Percentiles rank a stretch among this genome's conserved stretches.
Conservation (phyloP, 2,113 vertebrate species). For the Callipepla squamata region DNA sequence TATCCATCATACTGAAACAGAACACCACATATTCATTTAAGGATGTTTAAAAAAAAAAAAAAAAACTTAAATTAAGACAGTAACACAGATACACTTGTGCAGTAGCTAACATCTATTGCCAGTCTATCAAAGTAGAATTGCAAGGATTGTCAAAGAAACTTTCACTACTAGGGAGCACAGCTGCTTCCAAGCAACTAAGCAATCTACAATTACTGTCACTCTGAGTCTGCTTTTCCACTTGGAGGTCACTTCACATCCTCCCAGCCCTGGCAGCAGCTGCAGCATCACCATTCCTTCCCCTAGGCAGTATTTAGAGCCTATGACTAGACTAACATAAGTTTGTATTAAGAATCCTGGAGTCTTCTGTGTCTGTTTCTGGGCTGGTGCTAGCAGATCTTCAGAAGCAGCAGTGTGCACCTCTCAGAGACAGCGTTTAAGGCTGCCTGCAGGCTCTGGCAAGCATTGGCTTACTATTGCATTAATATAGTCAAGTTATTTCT, state of each 20-base stretch:
- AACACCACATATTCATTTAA: background rate
- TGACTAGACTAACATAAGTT: background rate
- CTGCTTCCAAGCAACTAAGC: background rate
- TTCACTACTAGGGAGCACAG: background rate
- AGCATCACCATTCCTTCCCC: background rate
- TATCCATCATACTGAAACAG: background rate
- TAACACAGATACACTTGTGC: background rate
- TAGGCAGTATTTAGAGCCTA: background rate
- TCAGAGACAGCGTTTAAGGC: background rate
- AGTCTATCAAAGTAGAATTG: background rate
- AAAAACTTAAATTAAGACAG: background rate
- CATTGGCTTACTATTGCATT: background rate
- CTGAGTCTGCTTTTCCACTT: background rate
- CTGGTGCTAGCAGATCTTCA: background rate
- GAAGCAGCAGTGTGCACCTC: fast-evolving
- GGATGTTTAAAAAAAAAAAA: background rate
- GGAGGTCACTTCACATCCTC: background rate
- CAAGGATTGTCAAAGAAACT: background rate
- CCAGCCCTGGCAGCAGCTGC: background rate
- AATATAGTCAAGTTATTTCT: background rate
- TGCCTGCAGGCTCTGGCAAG: background rate
- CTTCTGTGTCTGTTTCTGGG: background rate
- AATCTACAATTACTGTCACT: background rate
- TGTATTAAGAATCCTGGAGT: background rate
- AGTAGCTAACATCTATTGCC: background rate